phyloP scores from a whole-genome alignment of 2,113 vertebrate genomes.

The Rhynchomys soricoides region DNA sequence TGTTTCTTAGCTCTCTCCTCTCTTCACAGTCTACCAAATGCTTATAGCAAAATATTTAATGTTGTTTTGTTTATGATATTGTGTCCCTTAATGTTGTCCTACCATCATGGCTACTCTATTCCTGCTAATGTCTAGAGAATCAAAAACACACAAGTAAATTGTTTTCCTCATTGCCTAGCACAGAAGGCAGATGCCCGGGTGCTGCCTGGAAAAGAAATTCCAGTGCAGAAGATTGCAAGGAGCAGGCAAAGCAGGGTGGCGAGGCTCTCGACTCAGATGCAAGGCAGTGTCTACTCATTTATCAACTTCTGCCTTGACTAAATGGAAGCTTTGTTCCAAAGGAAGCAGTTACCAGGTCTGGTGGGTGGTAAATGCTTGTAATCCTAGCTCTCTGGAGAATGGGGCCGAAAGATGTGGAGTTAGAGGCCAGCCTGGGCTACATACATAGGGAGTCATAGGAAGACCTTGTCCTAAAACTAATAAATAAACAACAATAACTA shows the following conservation, averaged over 20 bases:
- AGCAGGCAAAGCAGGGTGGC: neutral
- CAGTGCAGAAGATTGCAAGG: fast-evolving
- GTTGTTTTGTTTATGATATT: neutral
- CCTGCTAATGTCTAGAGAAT: neutral
- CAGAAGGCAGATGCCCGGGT: neutral
- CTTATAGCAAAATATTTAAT: neutral
- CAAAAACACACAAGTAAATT: neutral
- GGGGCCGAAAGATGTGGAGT: neutral
- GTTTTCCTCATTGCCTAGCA: neutral
- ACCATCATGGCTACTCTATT: neutral
- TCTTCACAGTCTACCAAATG: neutral
- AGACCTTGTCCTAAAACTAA: neutral
- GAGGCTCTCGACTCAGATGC: neutral
- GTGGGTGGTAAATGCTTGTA: neutral
- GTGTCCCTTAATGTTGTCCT: neutral
- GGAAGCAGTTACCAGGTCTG: neutral
- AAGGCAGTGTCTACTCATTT: neutral
- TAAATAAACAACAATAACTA: neutral
- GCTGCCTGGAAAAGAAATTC: neutral
- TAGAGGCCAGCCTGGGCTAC: neutral
- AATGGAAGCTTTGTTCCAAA: neutral
- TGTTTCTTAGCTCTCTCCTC: neutral
- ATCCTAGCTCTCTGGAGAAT: neutral
- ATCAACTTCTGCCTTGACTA: neutral
- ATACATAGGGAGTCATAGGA: neutral